Percentiles rank a stretch among this genome's conserved stretches.
These are phyloP conservation scores for Cantharis lateralis DNA, from an alignment of 2,888 invertebrate genomes.

Conservation along the genomic window DNA sequence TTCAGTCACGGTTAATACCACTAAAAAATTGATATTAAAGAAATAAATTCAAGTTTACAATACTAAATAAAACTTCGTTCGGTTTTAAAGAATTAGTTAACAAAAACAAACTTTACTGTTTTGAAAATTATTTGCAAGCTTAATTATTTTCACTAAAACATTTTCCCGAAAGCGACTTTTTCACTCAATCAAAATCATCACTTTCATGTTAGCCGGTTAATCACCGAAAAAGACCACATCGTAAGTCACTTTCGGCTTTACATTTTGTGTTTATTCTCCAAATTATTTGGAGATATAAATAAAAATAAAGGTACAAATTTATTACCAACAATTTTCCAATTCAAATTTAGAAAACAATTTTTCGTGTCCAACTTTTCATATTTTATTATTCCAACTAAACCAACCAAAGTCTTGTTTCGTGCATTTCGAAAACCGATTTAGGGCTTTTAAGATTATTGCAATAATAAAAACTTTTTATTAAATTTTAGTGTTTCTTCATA, in stretches of 20 bases:
- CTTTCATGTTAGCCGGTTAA: neutral
- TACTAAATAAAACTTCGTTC: neutral
- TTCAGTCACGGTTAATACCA: neutral
- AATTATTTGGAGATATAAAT: neutral
- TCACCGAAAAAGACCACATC: neutral
- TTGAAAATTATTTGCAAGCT: neutral
- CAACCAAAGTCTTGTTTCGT: neutral
- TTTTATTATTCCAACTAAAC: neutral
- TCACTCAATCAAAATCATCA: neutral
- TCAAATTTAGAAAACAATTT: neutral
- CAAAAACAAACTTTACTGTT: neutral
- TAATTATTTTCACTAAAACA: neutral
- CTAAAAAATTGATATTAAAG: neutral
- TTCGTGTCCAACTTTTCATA: neutral
- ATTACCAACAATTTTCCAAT: neutral
- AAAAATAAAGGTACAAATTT: neutral
- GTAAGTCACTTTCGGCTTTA: neutral
- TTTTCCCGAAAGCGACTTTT: neutral
- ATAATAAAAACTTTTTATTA: neutral
- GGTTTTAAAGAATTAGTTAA: neutral
- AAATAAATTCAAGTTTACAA: neutral
- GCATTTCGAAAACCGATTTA: neutral
- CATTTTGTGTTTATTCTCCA: neutral
- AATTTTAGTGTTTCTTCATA: neutral
- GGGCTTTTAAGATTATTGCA: neutral